A percentile compares a stretch with the other conserved stretches of the same genome.
phyloP scores from a whole-genome alignment of 2,888 invertebrate species.

The Elysia crispata region DNA sequence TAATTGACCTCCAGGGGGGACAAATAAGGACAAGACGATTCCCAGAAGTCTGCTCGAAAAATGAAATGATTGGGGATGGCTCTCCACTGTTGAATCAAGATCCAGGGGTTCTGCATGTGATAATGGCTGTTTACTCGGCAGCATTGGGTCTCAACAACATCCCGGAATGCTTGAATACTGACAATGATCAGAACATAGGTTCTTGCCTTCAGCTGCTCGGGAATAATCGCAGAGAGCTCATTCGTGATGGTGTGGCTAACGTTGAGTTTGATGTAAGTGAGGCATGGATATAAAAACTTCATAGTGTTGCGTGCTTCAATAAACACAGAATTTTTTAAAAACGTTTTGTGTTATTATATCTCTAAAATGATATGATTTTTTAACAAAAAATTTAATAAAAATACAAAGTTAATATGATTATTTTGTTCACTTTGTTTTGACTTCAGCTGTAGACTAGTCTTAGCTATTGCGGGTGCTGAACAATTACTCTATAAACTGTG shows the following conservation, averaged over 20 bases:
- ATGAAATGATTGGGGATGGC: conserved; percentile 65
- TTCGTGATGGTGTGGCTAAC: conserved; percentile 46
- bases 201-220: conserved; percentile 65
- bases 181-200: conserved; percentile 56
- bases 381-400: too few species aligned
- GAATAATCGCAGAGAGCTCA: conserved; percentile 66
- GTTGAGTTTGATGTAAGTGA: conserved; percentile 35
- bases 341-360: too few species aligned
- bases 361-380: too few species aligned
- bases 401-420: too few species aligned
- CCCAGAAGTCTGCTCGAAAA: conserved; percentile 66
- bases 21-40: conserved; percentile 41
- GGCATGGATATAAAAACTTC: too few species aligned
- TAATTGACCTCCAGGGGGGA: background rate
- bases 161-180: conserved; percentile 57
- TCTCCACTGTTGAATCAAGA: conserved; percentile 64
- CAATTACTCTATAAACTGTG: too few species aligned
- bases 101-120: conserved; percentile 74
- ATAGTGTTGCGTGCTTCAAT: too few species aligned
- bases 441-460: too few species aligned
- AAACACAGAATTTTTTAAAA: too few species aligned
- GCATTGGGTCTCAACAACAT: conserved; percentile 74
- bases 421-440: too few species aligned
- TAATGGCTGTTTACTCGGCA: conserved; percentile 73
- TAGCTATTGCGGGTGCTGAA: too few species aligned